A percentile compares a stretch with the other conserved stretches of the same genome.
Conservation (phyloP, 2,888 invertebrate genomes). For the Chironomus tentans region DNA sequence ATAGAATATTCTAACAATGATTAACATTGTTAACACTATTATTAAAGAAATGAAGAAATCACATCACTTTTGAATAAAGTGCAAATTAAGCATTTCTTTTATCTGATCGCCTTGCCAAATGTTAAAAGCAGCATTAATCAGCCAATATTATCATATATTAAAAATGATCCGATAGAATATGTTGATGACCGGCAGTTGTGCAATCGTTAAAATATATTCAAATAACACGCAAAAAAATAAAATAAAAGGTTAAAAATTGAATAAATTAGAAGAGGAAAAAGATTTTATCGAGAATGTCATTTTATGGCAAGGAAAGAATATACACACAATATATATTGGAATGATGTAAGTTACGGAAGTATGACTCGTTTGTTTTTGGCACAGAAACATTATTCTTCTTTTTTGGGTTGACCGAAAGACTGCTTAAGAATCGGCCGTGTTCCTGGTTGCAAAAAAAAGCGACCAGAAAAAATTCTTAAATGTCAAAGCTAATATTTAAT, state of each 20-base stretch:
- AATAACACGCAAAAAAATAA: background rate
- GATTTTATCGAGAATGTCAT: conserved; percentile 11
- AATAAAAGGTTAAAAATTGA: conserved; percentile 15
- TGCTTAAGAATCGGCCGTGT: background rate
- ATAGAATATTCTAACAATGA: background rate
- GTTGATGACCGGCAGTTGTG: background rate
- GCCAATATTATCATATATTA: too few species aligned
- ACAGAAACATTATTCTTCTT: background rate
- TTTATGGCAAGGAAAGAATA: too few species aligned
- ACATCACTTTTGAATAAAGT: background rate
- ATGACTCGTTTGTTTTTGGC: background rate
- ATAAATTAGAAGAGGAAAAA: conserved; percentile 16
- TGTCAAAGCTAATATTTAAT: conserved; percentile 7
- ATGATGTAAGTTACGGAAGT: background rate
- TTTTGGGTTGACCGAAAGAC: background rate
- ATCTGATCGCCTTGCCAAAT: background rate
- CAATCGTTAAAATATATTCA: background rate
- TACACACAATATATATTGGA: too few species aligned
- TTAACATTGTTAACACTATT: background rate
- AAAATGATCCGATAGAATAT: background rate
- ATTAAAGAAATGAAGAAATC: too few species aligned
- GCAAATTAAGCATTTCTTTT: background rate
- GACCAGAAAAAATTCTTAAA: conserved; percentile 3
- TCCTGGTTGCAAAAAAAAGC: background rate
- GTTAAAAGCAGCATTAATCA: too few species aligned